A percentile compares a stretch with the other conserved stretches of the same genome.
phyloP scores from a whole-genome alignment of 2,797 vertebrate genomes.

The Antennarius maculatus region DNA sequence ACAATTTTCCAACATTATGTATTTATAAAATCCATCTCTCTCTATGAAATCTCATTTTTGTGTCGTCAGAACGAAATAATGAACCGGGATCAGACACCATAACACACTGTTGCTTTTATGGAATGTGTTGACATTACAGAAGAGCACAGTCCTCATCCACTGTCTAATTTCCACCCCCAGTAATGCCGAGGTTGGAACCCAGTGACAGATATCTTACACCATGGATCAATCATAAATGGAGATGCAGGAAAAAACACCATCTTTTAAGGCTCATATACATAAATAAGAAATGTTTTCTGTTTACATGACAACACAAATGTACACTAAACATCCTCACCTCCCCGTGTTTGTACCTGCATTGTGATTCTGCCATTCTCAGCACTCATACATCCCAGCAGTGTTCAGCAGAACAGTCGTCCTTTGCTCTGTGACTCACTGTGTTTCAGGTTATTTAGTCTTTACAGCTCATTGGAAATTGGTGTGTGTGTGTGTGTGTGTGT shows the following conservation, averaged over 20 bases:
- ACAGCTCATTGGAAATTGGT: slow-evolving; percentile 8
- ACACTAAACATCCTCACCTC: slow-evolving; percentile 4
- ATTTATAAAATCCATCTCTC: too few species aligned
- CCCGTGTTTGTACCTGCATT: slow-evolving; percentile 64
- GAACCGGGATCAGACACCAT: too few species aligned
- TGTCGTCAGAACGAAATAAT: too few species aligned
- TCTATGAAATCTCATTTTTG: too few species aligned
- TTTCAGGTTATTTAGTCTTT: slow-evolving; percentile 19
- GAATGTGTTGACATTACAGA: neutral
- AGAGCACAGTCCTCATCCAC: neutral
- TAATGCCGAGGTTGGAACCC: too few species aligned
- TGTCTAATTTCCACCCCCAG: too few species aligned
- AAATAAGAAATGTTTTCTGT: too few species aligned
- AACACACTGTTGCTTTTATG: too few species aligned
- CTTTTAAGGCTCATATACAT: neutral
- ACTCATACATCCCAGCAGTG: slow-evolving; percentile 62
- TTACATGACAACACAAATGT: slow-evolving; percentile 4
- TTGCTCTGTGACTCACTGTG: neutral
- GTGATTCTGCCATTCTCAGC: slow-evolving; percentile 67
- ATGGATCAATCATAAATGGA: too few species aligned
- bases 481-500: slow-evolving; percentile 18
- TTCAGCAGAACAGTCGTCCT: slow-evolving; percentile 33
- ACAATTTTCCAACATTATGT: too few species aligned
- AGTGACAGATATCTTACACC: too few species aligned
- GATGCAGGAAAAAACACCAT: neutral